Base-by-base conservation (phyloP, 2,888 invertebrate genomes). In the Phania funesta region DNA sequence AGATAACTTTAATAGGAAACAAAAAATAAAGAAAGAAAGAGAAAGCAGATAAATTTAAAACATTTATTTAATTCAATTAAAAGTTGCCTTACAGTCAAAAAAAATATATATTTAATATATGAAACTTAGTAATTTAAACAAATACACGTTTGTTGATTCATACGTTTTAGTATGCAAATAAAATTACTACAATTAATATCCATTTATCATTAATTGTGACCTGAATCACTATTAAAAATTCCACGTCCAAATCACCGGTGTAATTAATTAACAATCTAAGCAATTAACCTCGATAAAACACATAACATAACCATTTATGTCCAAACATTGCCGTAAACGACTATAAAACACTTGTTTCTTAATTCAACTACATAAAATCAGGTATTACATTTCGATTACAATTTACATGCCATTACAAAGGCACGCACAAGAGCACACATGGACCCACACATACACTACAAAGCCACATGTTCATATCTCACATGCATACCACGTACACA, bases 231-330 rank as follows among this genome's bases (percentile, higher is more conserved):
- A 44, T 26, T 64, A 48, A 11, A 74, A 54, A 54, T 2, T 9
- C 11, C 29, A 58, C 52, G 20, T 77, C 46, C 38, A 24, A 56
- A 11, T 56, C 41, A 65, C 38, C 44, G 32, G 32, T 65, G 8
- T 18, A 71, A 71, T 78, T 71, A 71, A 71, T 78, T 65, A 65
- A 56, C 71, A 65, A 24, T 56, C 22, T 41, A 56, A 50, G 50
- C 62, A 54, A 77, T 77, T 70, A 76, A 68, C 68, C 68, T 77
- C 35, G 70, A 67, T 65, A 60, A 50, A 60, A 60, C 58, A 52
- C 13, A 41, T 29, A 56, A 50, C 32, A 60, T n/a, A 65, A 46
- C 29, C 16, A 9, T 52, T 50, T 35, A 56, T 9, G 29, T 38
- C 5, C 8, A 50, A 24, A 41, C 11, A 46, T 26, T 24, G 6